Evolutionary conservation across 2,888 invertebrate genomes (phyloP).

Genomic region (Hermaeophaga mercurialis): DNA sequence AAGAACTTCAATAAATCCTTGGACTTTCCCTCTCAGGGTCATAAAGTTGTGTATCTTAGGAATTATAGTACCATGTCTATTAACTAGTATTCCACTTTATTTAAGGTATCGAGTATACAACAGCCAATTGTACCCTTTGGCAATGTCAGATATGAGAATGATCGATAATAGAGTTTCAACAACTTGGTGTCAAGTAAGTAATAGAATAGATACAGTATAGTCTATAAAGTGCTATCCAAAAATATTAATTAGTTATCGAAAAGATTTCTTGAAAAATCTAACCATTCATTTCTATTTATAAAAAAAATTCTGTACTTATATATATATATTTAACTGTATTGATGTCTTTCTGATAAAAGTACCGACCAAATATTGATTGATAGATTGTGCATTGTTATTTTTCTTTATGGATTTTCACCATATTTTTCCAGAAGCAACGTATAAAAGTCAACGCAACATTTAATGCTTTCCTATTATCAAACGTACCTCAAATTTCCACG

Average conservation of each 20-base stretch:
- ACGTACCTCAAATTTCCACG: slow-evolving; percentile 64
- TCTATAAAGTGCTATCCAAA: no score
- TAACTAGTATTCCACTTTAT: slow-evolving; percentile 72
- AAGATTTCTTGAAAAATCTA: no score
- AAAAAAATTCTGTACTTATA: no score
- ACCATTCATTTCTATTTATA: no score
- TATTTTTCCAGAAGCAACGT: slow-evolving; percentile 68
- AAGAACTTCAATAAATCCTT: slow-evolving; percentile 33
- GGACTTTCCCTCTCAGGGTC: slow-evolving; percentile 64
- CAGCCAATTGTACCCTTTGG: slow-evolving; percentile 73
- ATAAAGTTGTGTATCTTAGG: slow-evolving; percentile 68
- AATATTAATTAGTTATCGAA: no score
- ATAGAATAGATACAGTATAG: no score
- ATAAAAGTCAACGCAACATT: slow-evolving; percentile 74
- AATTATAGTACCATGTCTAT: slow-evolving; percentile 68
- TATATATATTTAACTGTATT: no score
- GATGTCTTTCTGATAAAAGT: no score
- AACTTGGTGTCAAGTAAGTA: slow-evolving; percentile 77
- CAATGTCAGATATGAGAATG: slow-evolving; percentile 76
- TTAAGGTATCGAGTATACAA: slow-evolving; percentile 73
- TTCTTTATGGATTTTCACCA: no score
- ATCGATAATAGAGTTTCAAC: slow-evolving; percentile 76
- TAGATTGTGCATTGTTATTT: no score
- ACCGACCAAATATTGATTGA: no score
- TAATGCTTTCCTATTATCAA: slow-evolving; percentile 74